These are phyloP conservation scores for Melanotaenia duboulayi DNA, from an alignment of 2,113 vertebrate species.

Conservation along the genomic window DNA sequence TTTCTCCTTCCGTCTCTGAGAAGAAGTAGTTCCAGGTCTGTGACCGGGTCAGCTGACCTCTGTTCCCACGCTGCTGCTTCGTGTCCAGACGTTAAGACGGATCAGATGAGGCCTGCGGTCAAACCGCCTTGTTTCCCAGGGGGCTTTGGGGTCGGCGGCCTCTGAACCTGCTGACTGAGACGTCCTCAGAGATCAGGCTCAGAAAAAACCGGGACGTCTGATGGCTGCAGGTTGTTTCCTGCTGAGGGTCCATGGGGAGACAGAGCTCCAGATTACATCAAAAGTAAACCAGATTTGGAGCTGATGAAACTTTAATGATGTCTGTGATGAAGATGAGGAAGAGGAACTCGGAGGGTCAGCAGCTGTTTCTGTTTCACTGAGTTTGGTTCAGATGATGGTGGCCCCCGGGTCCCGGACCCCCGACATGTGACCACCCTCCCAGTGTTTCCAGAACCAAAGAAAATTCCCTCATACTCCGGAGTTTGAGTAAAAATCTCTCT, in stretches of 20 bases:
- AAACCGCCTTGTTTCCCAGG: slow-evolving; percentile 43
- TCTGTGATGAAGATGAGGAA: background rate
- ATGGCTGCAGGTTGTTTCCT: background rate
- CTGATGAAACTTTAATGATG: background rate
- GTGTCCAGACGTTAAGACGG: background rate
- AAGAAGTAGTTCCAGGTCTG: background rate
- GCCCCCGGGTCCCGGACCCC: too few relatives aligned
- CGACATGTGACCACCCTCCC: too few relatives aligned
- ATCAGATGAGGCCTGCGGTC: slow-evolving; percentile 1
- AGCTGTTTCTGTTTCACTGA: background rate
- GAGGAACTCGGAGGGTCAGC: too few relatives aligned
- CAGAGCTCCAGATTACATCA: background rate
- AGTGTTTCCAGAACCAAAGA: too few relatives aligned
- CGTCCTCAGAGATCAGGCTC: background rate
- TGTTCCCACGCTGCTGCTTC: slow-evolving; percentile 23
- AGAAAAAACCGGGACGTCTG: too few relatives aligned
- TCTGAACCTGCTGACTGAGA: background rate
- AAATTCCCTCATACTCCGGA: too few relatives aligned
- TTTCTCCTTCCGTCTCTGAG: too few relatives aligned
- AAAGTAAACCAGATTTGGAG: background rate
- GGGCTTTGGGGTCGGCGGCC: slow-evolving; percentile 34
- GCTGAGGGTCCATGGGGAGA: too few relatives aligned
- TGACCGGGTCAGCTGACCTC: background rate
- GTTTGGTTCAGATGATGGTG: too few relatives aligned
- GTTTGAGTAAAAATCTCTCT: too few relatives aligned